A percentile compares a stretch with the other conserved stretches of the same genome.
Conservation (phyloP, 2,888 invertebrate species). For the Urechis unicinctus region DNA sequence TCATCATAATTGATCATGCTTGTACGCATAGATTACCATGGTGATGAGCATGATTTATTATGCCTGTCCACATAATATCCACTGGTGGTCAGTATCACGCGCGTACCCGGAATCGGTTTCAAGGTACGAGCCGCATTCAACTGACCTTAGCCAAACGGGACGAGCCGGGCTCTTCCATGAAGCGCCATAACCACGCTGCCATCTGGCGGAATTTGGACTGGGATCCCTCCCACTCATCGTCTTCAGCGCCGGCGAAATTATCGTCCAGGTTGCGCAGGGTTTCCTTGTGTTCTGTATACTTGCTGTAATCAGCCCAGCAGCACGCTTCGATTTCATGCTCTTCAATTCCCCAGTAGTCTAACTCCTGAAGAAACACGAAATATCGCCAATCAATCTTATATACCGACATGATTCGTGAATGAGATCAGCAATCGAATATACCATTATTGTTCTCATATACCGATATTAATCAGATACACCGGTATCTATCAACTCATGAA, state of each 20-base stretch:
- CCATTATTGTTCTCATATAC: too few species aligned
- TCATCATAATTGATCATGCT: too few species aligned
- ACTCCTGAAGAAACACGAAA: conserved; percentile 43
- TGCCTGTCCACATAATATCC: too few species aligned
- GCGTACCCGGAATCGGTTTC: too few species aligned
- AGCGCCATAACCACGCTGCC: conserved; percentile 34
- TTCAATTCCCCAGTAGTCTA: conserved; percentile 47
- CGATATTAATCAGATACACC: too few species aligned
- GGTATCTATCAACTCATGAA: too few species aligned
- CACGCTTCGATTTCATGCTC: conserved; percentile 44
- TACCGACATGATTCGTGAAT: too few species aligned
- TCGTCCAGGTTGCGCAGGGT: conserved; percentile 44
- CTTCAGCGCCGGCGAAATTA: conserved; percentile 38
- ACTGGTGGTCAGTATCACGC: too few species aligned
- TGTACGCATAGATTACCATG: too few species aligned
- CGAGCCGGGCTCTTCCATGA: conserved; percentile 42
- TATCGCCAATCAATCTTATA: too few species aligned
- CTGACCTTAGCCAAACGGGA: conserved; percentile 37
- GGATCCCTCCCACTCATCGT: conserved; percentile 35
- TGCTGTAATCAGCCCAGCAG: conserved; percentile 43
- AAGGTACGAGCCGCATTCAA: too few species aligned
- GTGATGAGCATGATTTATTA: too few species aligned
- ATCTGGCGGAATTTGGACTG: conserved; percentile 25
- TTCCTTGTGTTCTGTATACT: conserved; percentile 43
- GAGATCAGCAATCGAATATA: neutral